phyloP scores from a whole-genome alignment of 2,797 vertebrate genomes.

The Xenopus petersii region DNA sequence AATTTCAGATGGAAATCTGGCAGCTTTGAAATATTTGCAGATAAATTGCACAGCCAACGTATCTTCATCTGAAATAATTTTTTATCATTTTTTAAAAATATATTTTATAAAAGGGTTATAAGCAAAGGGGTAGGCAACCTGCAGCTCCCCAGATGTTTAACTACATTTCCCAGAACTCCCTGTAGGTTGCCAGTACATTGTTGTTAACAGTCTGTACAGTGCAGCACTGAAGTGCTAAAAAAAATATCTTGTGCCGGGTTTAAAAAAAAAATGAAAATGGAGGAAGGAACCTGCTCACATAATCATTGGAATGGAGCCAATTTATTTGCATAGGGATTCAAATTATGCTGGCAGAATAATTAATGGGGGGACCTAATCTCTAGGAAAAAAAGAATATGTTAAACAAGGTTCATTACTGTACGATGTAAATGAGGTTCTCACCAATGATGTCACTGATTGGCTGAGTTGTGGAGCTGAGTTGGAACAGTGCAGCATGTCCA shows the following conservation, averaged over 20 bases:
- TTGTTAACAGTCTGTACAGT: constrained; percentile 35
- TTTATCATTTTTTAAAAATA: too few relatives aligned
- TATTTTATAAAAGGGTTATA: too few relatives aligned
- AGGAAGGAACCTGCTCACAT: constrained; percentile 59
- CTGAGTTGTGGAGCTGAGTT: constrained; percentile 74
- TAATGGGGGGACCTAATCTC: constrained; percentile 74
- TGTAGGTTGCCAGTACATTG: too few relatives aligned
- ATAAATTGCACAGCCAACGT: too few relatives aligned
- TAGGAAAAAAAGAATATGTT: constrained; percentile 66
- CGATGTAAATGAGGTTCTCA: constrained; percentile 85
- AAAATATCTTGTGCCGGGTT: constrained; percentile 50
- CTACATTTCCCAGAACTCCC: too few relatives aligned
- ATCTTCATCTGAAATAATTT: too few relatives aligned
- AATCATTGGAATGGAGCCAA: constrained; percentile 53
- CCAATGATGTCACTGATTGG: constrained; percentile 81
- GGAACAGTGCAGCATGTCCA: constrained; percentile 69
- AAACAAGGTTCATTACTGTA: constrained; percentile 86
- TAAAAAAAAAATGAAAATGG: constrained; percentile 47
- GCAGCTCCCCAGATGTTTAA: too few relatives aligned
- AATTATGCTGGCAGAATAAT: constrained; percentile 78
- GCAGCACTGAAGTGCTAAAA: constrained; percentile 49
- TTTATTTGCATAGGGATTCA: constrained; percentile 69
- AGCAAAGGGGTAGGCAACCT: too few relatives aligned
- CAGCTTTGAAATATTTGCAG: too few relatives aligned
- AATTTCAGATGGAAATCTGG: too few relatives aligned